Base-by-base conservation (phyloP, 1,140 invertebrate genomes). In the Lineus longissimus region DNA sequence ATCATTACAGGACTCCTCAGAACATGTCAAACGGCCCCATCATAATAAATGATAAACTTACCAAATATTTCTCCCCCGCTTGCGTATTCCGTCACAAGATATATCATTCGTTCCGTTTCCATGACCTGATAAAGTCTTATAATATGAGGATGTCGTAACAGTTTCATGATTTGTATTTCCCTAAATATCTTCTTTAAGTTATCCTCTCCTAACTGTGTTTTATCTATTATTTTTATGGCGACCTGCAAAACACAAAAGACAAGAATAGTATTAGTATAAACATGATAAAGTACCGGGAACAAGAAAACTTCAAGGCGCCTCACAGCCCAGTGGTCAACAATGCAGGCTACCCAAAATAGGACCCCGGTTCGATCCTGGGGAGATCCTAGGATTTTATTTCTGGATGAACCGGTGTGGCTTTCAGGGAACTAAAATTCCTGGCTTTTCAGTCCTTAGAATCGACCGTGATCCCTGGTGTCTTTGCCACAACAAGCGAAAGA, bases 131-230 rank as follows among this genome's bases (percentile, higher is more conserved):
- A 79, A 1, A 81, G 68, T 47, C 73, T 68, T 25, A 81, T 74
- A 40, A 82, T 82, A 67, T 82, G 71, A 15, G 76, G 77, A 67
- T 82, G 80, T 30, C 70, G 67, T 45, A 81, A 69, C 88, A 98
- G 96, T 85, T 99, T 99, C 96, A 99, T 98, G 86, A 99, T 98
- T 84, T 95, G 90, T 81, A 99, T 96, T 86, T 93, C 91, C 67
- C 91, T 87, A 84, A 91, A 92, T 64, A 92, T 83, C 84, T 92
- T 99, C 85, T 97, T 94, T 81, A 99, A 87, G 84, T 94, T 97
- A 76, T 93, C 93, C 71, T 94, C 93, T 85, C 97, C 97, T 71
- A 99, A 86, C 84, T 97, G 95, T 59, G 95, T 98, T 86, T 98
- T 98, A 85, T 98, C 95, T 77, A 98, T 98, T 77, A 98, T 98